Base-by-base conservation (phyloP, 1,140 invertebrate genomes). In the Coenobita brevimanus region DNA sequence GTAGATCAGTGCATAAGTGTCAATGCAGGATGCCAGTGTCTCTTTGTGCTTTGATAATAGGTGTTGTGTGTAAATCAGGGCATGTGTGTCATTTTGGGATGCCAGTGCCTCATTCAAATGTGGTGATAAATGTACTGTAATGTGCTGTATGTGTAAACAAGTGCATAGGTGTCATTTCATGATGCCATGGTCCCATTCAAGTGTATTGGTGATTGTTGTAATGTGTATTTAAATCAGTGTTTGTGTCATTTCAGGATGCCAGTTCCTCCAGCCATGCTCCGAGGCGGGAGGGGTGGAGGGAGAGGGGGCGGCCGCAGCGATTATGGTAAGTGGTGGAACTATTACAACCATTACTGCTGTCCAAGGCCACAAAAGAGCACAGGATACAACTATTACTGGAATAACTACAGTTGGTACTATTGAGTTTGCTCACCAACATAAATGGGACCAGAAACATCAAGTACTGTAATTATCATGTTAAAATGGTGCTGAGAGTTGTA, bases 221-320 rank as follows among this genome's bases (percentile, higher is more conserved):
- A n/a, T n/a, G n/a, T n/a, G n/a, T n/a, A n/a, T n/a, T n/a, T n/a
- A n/a, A n/a, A n/a, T n/a, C n/a, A n/a, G n/a, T n/a, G n/a, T n/a
- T n/a, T n/a, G n/a, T 81, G 89, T 41, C 62, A 21, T 78, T 85
- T n/a, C 88, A 91, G 90, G 73, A 89, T 91, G 89, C 90, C 90
- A 67, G 79, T 91, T 41, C 89, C 89, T 62, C 88, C 90, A 54
- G 89, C 90, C 79, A 91, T 88, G 85, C 82, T 91, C 84, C 89
- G 90, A 67, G 82, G 79, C 57, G 90, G 90, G 73, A 95, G 91
- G 76, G 88, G 90, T 69, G 87, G 89, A 71, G 82, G 90, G 82
- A 91, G 95, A 92, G 95, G 96, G 90, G 96, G 97, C 94, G 95
- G 96, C 91, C 94, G 96, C 91, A 95, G 95, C 91, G 96, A 97